Conservation (phyloP, 2,797 vertebrate genomes). For the Sebastes goodei region DNA sequence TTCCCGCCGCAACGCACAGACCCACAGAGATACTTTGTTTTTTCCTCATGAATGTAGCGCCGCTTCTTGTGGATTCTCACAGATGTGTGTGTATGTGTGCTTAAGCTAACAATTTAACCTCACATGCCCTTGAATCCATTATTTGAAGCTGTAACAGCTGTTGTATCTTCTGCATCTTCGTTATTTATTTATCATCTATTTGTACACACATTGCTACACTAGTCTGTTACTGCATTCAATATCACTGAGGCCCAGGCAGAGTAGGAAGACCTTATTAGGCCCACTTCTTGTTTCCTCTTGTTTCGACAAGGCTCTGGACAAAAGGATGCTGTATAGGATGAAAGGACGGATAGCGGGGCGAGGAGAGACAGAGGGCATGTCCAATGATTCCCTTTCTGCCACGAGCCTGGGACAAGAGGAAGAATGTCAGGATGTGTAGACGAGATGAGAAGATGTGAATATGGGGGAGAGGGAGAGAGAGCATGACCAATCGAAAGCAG, state of each 20-base stretch:
- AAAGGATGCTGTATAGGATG: constrained; percentile 22
- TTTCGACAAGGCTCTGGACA: constrained; percentile 37
- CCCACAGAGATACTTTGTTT: constrained; percentile 65
- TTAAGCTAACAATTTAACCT: constrained; percentile 23
- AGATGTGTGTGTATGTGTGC: constrained; percentile 25
- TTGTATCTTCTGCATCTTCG: constrained; percentile 3
- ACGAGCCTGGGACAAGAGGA: constrained; percentile 36
- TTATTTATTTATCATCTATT: constrained; percentile 24
- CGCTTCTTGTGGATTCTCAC: constrained; percentile 32
- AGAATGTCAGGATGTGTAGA: constrained; percentile 37
- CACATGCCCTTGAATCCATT: neutral
- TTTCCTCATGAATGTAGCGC: constrained; percentile 51
- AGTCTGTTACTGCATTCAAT: neutral
- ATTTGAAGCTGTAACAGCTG: neutral
- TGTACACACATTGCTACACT: neutral
- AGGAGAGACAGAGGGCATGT: neutral
- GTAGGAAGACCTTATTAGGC: constrained; percentile 78
- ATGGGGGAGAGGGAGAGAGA: constrained; percentile 32
- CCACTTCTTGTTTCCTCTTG: constrained; percentile 67
- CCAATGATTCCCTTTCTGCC: constrained; percentile 49
- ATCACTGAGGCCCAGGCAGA: neutral
- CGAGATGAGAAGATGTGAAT: constrained; percentile 20
- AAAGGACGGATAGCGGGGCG: neutral
- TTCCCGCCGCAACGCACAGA: constrained; percentile 39
- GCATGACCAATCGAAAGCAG: constrained; percentile 78